phyloP scores from a whole-genome alignment of 1,140 invertebrate genomes.

The Diploscapter pachys region DNA sequence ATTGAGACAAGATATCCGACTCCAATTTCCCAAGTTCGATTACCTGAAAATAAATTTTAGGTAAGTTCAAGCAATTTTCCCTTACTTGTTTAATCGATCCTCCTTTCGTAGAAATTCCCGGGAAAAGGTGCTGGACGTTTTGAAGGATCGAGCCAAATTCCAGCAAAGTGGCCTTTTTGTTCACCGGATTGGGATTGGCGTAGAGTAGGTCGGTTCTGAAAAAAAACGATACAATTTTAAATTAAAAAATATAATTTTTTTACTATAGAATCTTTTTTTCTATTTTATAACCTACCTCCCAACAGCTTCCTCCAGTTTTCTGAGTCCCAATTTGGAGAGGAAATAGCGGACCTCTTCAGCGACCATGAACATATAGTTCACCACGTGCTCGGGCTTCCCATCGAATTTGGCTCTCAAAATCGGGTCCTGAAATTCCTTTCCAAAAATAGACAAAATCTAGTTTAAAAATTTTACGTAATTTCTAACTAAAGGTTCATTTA shows the following conservation, averaged over 20 bases:
- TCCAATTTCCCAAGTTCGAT: constrained; percentile 47
- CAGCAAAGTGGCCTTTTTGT: constrained; percentile 77
- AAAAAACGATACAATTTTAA: too few species aligned
- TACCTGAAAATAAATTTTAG: constrained; percentile 18
- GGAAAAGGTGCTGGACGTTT: constrained; percentile 81
- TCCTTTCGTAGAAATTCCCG: constrained; percentile 83
- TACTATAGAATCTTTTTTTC: too few species aligned
- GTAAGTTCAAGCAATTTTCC: constrained; percentile 13
- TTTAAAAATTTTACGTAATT: not conserved
- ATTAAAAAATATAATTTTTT: too few species aligned
- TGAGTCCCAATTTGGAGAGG: constrained; percentile 85
- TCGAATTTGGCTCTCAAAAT: constrained; percentile 89
- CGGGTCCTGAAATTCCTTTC: constrained; percentile 72
- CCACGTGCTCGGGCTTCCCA: constrained; percentile 92
- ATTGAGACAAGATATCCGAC: constrained; percentile 35
- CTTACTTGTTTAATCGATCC: constrained; percentile 76
- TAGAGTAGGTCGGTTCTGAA: constrained; percentile 73
- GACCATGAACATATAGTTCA: constrained; percentile 95
- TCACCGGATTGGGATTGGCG: constrained; percentile 63
- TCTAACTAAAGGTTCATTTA: not conserved
- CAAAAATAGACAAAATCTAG: not conserved
- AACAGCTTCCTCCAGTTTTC: constrained; percentile 84
- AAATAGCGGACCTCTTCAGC: constrained; percentile 80
- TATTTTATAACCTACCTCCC: constrained; percentile 66
- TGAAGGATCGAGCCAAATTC: constrained; percentile 81